Percentiles rank a stretch among this genome's conserved stretches.
Evolutionary conservation across 2,113 vertebrate species (phyloP).

Genomic region (Physeter macrocephalus): DNA sequence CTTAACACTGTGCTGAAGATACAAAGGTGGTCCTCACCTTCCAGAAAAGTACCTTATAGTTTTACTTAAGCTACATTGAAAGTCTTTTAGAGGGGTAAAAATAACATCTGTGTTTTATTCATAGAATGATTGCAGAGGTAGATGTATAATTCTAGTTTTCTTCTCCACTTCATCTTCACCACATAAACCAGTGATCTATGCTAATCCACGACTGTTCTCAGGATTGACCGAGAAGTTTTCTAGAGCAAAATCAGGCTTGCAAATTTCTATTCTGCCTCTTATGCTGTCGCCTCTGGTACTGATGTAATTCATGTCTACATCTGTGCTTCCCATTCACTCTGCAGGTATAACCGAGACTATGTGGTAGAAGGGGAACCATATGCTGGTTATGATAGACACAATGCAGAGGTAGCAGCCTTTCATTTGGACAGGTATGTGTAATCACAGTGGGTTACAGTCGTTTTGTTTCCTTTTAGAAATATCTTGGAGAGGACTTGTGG

Average conservation of each 20-base stretch:
- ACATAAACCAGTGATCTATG: not conserved
- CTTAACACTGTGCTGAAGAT: not conserved
- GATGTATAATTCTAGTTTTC: not conserved
- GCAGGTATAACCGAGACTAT: conserved; percentile 93
- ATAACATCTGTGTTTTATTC: not conserved
- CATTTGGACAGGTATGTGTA: conserved; percentile 93
- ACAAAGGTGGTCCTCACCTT: not conserved
- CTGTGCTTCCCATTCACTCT: conserved; percentile 36
- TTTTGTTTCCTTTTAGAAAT: not conserved
- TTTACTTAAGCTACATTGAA: not conserved
- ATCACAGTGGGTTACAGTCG: not conserved
- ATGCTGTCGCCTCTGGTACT: not conserved
- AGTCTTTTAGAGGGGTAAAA: not conserved
- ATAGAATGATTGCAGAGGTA: not conserved
- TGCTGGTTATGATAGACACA: conserved; percentile 96
- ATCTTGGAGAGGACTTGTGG: not conserved
- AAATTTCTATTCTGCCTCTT: not conserved
- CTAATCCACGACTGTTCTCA: not conserved
- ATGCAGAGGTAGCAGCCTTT: conserved; percentile 97
- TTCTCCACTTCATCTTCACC: not conserved
- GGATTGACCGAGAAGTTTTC: not conserved
- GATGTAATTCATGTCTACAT: not conserved
- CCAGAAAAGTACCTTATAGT: not conserved
- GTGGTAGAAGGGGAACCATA: conserved; percentile 97
- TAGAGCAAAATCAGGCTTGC: not conserved